Conservation (phyloP, 2,888 invertebrate species). For the Meandrusa payeni region DNA sequence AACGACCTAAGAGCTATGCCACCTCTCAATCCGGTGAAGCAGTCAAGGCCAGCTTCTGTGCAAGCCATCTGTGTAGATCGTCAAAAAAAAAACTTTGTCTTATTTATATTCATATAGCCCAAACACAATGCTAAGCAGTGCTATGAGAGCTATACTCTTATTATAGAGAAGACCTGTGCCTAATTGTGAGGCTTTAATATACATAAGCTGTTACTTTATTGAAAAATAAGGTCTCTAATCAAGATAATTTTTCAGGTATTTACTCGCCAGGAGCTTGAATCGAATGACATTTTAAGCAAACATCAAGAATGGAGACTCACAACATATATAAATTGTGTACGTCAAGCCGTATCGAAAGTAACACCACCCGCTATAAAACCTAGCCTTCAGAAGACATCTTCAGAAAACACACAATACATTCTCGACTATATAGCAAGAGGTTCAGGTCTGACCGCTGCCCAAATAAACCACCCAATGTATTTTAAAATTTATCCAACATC, state of each 20-base stretch:
- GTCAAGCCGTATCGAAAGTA: slow-evolving; percentile 63
- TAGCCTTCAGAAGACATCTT: slow-evolving; percentile 50
- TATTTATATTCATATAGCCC: too few relatives aligned
- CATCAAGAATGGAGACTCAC: slow-evolving; percentile 80
- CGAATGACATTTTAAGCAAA: slow-evolving; percentile 65
- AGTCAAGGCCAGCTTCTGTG: too few relatives aligned
- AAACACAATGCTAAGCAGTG: too few relatives aligned
- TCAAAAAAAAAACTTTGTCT: too few relatives aligned
- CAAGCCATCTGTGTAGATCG: too few relatives aligned
- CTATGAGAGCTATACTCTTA: too few relatives aligned
- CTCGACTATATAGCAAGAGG: slow-evolving; percentile 81
- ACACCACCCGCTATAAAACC: slow-evolving; percentile 60
- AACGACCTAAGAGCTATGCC: too few relatives aligned
- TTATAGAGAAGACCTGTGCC: too few relatives aligned
- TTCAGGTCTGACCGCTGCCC: slow-evolving; percentile 81
- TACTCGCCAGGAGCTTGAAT: slow-evolving; percentile 77
- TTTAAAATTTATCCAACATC: slow-evolving; percentile 82
- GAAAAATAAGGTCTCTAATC: too few relatives aligned
- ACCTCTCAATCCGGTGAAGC: too few relatives aligned
- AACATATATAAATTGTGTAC: slow-evolving; percentile 73
- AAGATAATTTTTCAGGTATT: slow-evolving; percentile 72
- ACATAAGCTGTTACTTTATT: too few relatives aligned
- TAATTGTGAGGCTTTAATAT: too few relatives aligned
- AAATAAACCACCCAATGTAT: slow-evolving; percentile 73
- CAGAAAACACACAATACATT: slow-evolving; percentile 61